These are phyloP conservation scores for Harpegnathos saltator DNA, from an alignment of 1,140 invertebrate genomes.

Conservation along the genomic window DNA sequence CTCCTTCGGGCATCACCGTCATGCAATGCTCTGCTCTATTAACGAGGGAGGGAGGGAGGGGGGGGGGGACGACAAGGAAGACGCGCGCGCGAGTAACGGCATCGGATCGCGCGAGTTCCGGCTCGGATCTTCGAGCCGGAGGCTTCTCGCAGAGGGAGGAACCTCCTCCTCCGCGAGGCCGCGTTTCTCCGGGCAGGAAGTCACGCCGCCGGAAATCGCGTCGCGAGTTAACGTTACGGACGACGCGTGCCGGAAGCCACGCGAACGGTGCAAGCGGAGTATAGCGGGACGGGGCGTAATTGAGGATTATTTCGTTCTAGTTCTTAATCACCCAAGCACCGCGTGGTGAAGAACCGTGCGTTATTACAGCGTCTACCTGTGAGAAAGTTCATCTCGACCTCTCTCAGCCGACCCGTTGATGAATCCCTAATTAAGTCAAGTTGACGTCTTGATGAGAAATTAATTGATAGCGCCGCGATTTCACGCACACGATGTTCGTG, in stretches of 20 bases:
- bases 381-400: slow-evolving; percentile 13
- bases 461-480: slow-evolving; percentile 30
- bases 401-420: neutral
- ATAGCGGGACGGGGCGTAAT: slow-evolving; percentile 36
- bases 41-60: no score
- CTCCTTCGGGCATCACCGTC: neutral
- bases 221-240: slow-evolving; percentile 73
- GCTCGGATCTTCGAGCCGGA: slow-evolving; percentile 37
- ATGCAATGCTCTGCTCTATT: slow-evolving; percentile 45
- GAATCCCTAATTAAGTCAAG: slow-evolving; percentile 24
- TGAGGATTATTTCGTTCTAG: slow-evolving; percentile 50
- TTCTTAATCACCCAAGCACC: slow-evolving; percentile 41
- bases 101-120: slow-evolving; percentile 40
- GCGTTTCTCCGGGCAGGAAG: slow-evolving; percentile 73
- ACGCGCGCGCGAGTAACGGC: slow-evolving; percentile 41
- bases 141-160: slow-evolving; percentile 19
- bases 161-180: slow-evolving; percentile 17
- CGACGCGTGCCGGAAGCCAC: slow-evolving; percentile 73
- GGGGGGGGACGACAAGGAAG: slow-evolving; percentile 37
- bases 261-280: neutral
- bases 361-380: slow-evolving; percentile 20
- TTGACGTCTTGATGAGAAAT: slow-evolving; percentile 28
- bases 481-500: neutral
- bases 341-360: slow-evolving; percentile 2
- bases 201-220: slow-evolving; percentile 78